A percentile compares a stretch with the other conserved stretches of the same genome.
Conservation (phyloP, 2,888 invertebrate genomes). For the Patella pellucida region DNA sequence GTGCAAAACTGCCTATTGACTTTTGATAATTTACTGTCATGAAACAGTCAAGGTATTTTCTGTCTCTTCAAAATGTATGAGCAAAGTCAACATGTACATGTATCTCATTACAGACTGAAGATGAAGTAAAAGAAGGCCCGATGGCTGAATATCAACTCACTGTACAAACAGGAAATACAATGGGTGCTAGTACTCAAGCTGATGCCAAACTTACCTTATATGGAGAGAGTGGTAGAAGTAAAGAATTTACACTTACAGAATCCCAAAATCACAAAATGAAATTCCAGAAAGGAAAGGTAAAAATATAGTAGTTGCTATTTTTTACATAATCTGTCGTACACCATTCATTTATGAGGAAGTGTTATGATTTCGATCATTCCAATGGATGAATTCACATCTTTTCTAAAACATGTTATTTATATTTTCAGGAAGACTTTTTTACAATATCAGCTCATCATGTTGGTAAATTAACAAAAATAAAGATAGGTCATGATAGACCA, state of each 20-base stretch:
- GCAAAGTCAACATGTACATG: no score
- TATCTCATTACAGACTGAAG: slow-evolving; percentile 47
- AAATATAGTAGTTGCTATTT: not conserved
- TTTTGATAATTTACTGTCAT: no score
- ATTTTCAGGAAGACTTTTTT: slow-evolving; percentile 65
- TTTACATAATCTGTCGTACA: not conserved
- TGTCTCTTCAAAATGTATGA: no score
- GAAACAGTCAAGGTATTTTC: no score
- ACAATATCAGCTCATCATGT: slow-evolving; percentile 59
- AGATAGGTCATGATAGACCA: slow-evolving; percentile 67
- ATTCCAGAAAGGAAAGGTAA: slow-evolving; percentile 67
- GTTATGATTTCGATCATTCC: not conserved
- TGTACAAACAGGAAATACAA: slow-evolving; percentile 59
- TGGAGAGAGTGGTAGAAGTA: slow-evolving; percentile 66
- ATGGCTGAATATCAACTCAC: slow-evolving; percentile 60
- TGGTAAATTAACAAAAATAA: slow-evolving; percentile 62
- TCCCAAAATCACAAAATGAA: slow-evolving; percentile 64
- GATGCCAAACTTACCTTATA: slow-evolving; percentile 62
- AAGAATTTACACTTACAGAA: slow-evolving; percentile 56
- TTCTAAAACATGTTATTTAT: not conserved
- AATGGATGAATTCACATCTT: no score
- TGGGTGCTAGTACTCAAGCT: slow-evolving; percentile 66
- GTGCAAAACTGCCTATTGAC: no score
- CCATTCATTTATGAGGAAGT: slow-evolving; percentile 3
- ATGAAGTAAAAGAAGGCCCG: slow-evolving; percentile 53